A percentile compares a stretch with the other conserved stretches of the same genome.
These are phyloP conservation scores for Macroramphosus scolopax DNA, from an alignment of 2,797 vertebrate species.

Conservation along the genomic window DNA sequence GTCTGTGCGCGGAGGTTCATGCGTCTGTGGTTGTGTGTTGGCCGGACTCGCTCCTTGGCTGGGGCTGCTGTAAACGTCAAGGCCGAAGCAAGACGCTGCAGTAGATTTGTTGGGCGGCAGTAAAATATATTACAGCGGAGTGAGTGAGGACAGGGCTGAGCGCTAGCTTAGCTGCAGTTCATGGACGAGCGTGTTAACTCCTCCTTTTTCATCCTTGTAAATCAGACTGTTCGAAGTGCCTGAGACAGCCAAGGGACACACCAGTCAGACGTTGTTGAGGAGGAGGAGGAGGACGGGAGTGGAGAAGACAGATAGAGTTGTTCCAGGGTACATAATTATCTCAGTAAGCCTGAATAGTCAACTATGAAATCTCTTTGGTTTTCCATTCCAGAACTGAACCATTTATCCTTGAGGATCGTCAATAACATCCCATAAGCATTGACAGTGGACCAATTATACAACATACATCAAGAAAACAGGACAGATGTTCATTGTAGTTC, in stretches of 20 bases:
- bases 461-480: not conserved
- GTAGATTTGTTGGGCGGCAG: conserved; percentile 48
- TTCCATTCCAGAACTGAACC: conserved; percentile 21
- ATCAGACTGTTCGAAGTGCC: conserved; percentile 64
- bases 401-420: conserved; percentile 17
- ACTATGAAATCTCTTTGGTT: conserved; percentile 21
- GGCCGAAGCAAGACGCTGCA: conserved; percentile 30
- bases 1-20: conserved; percentile 18
- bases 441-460: not conserved
- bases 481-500: not conserved
- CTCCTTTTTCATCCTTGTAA: conserved; percentile 63
- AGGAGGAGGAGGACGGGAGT: not conserved
- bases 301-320: conserved; percentile 39
- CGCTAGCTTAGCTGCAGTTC: conserved; percentile 62
- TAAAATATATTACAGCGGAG: conserved; percentile 50
- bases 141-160: conserved; percentile 58
- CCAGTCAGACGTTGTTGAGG: conserved; percentile 46
- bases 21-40: conserved; percentile 30
- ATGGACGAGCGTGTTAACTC: conserved; percentile 64
- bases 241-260: conserved; percentile 54
- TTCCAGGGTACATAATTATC: conserved; percentile 47
- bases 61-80: conserved; percentile 26
- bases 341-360: conserved; percentile 8
- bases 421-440: conserved; percentile 9
- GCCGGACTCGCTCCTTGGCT: conserved; percentile 42